phyloP scores from a whole-genome alignment of 2,888 invertebrate species.

The Petrophora chlorosata region DNA sequence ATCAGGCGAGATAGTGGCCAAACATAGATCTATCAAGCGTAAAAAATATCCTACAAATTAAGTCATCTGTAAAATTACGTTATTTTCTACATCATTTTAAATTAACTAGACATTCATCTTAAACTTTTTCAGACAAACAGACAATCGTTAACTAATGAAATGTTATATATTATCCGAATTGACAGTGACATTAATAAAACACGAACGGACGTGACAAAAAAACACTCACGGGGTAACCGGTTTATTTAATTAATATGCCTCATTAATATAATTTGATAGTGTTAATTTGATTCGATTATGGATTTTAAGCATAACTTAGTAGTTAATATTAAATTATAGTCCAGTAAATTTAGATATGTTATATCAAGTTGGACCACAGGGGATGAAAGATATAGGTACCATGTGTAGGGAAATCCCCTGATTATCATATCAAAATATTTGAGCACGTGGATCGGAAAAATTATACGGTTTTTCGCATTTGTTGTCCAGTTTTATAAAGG shows the following conservation, averaged over 20 bases:
- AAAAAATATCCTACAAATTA: too few species aligned
- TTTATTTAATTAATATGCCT: constrained; percentile 21
- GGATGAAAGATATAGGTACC: too few species aligned
- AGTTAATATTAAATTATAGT: too few species aligned
- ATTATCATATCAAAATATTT: too few species aligned
- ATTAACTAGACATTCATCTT: constrained; percentile 8
- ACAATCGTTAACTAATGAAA: constrained; percentile 18
- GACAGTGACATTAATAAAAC: constrained; percentile 29
- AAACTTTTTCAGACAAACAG: constrained; percentile 7
- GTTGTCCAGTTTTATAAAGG: too few species aligned
- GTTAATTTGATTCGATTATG: constrained; percentile 9
- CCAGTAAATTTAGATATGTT: too few species aligned
- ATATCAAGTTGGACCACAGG: too few species aligned
- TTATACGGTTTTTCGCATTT: too few species aligned
- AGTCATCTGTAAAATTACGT: background rate
- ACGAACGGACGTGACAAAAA: constrained; percentile 12
- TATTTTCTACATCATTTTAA: constrained; percentile 4
- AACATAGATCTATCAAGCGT: too few species aligned
- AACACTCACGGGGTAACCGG: constrained; percentile 11
- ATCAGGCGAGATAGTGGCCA: too few species aligned
- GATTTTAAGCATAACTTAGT: constrained; percentile 11
- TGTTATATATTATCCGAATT: constrained; percentile 25
- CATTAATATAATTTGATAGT: constrained; percentile 27
- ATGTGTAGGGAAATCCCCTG: too few species aligned
- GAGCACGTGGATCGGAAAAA: too few species aligned